Evolutionary conservation across 2,888 invertebrate genomes (phyloP).

Genomic region (Rotaria sp.): DNA sequence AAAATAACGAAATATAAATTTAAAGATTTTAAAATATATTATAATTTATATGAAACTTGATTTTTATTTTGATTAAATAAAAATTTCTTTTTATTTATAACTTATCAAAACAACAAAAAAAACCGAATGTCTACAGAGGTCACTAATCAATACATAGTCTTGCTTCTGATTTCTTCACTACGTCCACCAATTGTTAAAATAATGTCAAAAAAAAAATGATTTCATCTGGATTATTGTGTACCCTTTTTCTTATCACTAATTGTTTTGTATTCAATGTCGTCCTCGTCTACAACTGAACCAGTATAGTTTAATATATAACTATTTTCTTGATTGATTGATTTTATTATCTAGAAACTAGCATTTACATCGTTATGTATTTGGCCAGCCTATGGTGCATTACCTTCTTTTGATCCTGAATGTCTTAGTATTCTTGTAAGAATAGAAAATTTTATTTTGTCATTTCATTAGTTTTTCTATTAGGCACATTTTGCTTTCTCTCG

Average conservation of each 20-base stretch:
- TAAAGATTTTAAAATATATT: too few species aligned
- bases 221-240: background rate
- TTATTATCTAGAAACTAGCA: background rate
- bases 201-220: background rate
- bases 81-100: too few species aligned
- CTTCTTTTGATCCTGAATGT: constrained; percentile 26
- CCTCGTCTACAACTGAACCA: background rate
- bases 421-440: background rate
- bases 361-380: constrained; percentile 2
- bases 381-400: background rate
- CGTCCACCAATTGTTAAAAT: background rate
- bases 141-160: background rate
- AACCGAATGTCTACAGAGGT: background rate
- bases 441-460: background rate
- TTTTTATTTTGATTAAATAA: too few species aligned
- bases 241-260: background rate
- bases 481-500: background rate
- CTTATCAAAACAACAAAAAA: too few species aligned
- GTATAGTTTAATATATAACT: background rate
- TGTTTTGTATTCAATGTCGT: background rate
- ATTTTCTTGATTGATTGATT: background rate
- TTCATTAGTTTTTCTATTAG: background rate
- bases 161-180: background rate
- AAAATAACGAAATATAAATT: too few species aligned
- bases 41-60: too few species aligned